These are phyloP conservation scores for Amniataba percoides DNA, from an alignment of 2,797 vertebrate genomes.

Conservation along the genomic window DNA sequence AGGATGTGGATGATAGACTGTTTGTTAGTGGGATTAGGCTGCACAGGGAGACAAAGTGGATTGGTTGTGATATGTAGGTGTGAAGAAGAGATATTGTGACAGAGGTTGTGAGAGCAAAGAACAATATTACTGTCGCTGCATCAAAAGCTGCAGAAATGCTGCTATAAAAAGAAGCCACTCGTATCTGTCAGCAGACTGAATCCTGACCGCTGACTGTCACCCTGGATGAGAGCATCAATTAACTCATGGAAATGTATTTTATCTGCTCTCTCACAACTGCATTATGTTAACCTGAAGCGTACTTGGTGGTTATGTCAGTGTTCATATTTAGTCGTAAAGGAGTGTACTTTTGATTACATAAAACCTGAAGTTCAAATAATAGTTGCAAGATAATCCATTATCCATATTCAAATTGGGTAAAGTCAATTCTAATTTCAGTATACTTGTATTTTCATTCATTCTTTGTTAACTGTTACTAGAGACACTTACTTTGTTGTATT, in stretches of 20 bases:
- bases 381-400: neutral
- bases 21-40: slow-evolving; percentile 93
- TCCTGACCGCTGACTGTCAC: no score
- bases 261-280: neutral
- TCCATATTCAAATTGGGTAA: neutral
- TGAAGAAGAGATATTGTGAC: neutral
- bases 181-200: neutral
- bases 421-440: neutral
- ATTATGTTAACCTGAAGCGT: no score
- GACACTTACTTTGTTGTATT: neutral
- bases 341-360: neutral
- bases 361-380: neutral
- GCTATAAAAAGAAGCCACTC: neutral
- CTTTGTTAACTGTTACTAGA: neutral
- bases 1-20: slow-evolving; percentile 93
- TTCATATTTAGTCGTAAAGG: no score
- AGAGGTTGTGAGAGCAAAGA: no score
- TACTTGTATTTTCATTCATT: neutral
- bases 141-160: neutral
- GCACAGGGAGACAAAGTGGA: slow-evolving; percentile 24
- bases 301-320: no score
- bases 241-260: neutral
- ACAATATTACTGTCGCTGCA: neutral
- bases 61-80: neutral
- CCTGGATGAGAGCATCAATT: neutral